phyloP scores from a whole-genome alignment of 2,113 vertebrate genomes.

The Hyperopisus bebe region DNA sequence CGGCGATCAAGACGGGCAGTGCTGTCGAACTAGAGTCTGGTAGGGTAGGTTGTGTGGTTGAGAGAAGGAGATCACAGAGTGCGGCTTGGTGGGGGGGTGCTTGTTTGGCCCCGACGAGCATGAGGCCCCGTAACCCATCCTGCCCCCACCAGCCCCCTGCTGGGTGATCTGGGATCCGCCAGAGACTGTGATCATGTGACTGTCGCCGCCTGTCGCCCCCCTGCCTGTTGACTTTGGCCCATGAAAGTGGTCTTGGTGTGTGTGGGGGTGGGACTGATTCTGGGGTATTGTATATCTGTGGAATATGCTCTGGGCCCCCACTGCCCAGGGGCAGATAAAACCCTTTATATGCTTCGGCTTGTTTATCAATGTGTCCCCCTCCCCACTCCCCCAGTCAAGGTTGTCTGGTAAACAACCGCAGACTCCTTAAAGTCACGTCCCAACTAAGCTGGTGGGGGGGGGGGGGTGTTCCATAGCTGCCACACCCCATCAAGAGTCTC shows the following conservation, averaged over 20 bases:
- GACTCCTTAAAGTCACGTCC: neutral
- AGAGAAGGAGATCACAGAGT: neutral
- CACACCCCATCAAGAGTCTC: neutral
- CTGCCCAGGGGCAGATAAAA: neutral
- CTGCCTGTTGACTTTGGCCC: neutral
- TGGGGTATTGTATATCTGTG: neutral
- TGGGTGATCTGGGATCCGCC: neutral
- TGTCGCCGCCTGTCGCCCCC: neutral
- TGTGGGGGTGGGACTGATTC: neutral
- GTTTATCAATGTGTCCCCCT: neutral
- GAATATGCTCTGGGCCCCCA: neutral
- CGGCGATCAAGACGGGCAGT: neutral
- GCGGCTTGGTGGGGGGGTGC: neutral
- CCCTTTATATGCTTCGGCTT: neutral
- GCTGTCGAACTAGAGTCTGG: neutral
- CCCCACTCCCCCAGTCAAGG: neutral
- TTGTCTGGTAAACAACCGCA: neutral
- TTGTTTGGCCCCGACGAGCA: neutral
- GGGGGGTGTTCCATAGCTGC: neutral
- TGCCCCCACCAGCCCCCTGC: neutral
- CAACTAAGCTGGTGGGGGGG: neutral
- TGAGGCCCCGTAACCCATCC: neutral
- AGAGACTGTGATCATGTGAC: neutral
- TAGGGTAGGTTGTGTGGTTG: neutral
- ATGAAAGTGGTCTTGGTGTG: neutral